These are phyloP conservation scores for Cotesia congregata DNA, from an alignment of 2,888 invertebrate genomes.

Conservation along the genomic window DNA sequence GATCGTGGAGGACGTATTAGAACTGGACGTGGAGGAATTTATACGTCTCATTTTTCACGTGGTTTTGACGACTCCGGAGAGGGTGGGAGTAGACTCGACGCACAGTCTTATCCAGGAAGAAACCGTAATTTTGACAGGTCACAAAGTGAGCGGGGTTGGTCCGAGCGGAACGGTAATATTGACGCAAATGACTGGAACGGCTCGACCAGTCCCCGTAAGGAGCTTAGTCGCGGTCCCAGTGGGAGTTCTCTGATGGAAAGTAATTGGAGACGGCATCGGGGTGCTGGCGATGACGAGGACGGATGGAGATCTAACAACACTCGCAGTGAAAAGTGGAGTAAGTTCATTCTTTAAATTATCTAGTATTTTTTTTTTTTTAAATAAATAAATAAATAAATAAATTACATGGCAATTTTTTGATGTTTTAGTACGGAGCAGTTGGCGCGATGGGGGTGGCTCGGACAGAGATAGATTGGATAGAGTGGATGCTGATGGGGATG, in stretches of 20 bases:
- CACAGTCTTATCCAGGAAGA: conserved; percentile 65
- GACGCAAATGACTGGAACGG: conserved; percentile 73
- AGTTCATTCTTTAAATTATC: conserved; percentile 42
- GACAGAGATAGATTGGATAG: conserved; percentile 64
- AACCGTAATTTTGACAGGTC: conserved; percentile 67
- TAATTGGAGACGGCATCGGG: conserved; percentile 72
- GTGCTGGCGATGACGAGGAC: conserved; percentile 72
- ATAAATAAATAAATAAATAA: neutral
- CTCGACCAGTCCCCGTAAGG: conserved; percentile 74
- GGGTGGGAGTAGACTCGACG: conserved; percentile 63
- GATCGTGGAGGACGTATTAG: conserved; percentile 68
- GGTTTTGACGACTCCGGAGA: conserved; percentile 71
- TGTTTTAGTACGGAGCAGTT: conserved; percentile 65
- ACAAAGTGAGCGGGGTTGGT: conserved; percentile 72
- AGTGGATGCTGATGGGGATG: conserved; percentile 60
- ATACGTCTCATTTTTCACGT: conserved; percentile 68
- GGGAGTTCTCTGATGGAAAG: conserved; percentile 68
- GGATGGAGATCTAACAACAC: conserved; percentile 71
- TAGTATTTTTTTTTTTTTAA: too few relatives aligned
- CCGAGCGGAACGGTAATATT: conserved; percentile 72
- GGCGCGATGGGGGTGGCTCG: conserved; percentile 70
- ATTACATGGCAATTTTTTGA: neutral
- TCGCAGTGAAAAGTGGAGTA: conserved; percentile 74
- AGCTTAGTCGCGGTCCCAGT: conserved; percentile 69
- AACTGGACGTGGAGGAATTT: conserved; percentile 68